Evolutionary conservation across 2,888 invertebrate genomes (phyloP), one percentile per base, ranked within the genome.

Genomic region (Mimumesa dahlbomi): DNA sequence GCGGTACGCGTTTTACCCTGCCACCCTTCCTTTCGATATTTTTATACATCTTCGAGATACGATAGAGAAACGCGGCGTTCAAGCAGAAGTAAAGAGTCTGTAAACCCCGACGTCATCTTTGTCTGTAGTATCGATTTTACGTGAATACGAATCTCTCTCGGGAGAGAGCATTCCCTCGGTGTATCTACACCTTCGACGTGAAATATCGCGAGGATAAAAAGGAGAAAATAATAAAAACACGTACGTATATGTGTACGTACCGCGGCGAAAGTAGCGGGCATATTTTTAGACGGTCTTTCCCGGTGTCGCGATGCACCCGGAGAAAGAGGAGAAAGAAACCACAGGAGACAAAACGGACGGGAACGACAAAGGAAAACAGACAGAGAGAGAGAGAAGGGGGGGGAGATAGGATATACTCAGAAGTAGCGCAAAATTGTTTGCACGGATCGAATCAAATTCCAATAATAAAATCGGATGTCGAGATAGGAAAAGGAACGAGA

Each of bases 51-150:
- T 59, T 59, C 48, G 54, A 59, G 69, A 66, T 66, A 42, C 43
- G 59, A 67, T 36, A 19, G 69, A n/a, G 3, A 34, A 7, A 3
- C 1, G 11, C 9, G 11, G 11, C 69, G 59, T 59, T 59, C 67
- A 25, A 49, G 59, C 69, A 49, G 59, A 69, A 69, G 53, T 69
- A 69, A 69, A 66, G 59, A 66, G 59, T 53, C 69, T 69, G 69
- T 69, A 66, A 69, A 69, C 31, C 48, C n/a, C 67, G 38, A 59
- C 66, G 67, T 69, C 69, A 66, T 69, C 67, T 69, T 69, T 67
- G 67, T 69, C 67, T 70, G 40, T 69, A 38, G 13, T 62, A 65
- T 70, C 70, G 70, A 38, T 62, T 65, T 52, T 57, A 46, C 53
- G 56, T 43, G 62, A 66, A 36, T 66, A 66, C 69, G 67, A 69